Conservation (phyloP, 1,140 invertebrate species). For the Bombus terrestris region DNA sequence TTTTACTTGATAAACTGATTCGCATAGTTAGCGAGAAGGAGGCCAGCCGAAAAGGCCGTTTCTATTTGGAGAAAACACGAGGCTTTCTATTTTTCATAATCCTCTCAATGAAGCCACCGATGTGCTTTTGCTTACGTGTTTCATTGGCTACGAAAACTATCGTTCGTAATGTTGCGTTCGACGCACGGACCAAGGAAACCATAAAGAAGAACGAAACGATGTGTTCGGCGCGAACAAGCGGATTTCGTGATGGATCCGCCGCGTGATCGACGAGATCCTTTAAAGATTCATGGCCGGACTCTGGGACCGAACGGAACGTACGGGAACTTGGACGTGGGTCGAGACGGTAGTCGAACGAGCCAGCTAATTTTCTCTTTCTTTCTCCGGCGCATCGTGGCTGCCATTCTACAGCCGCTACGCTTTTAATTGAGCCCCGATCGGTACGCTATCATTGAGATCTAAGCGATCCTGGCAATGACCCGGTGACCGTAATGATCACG, state of each 20-base stretch:
- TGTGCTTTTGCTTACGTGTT: background rate
- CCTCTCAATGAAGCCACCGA: background rate
- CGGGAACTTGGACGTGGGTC: background rate
- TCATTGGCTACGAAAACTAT: background rate
- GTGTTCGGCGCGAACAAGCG: background rate
- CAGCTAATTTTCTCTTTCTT: conserved; percentile 53
- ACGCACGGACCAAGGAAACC: background rate
- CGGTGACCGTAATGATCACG: conserved; percentile 69
- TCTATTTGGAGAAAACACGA: conserved; percentile 40
- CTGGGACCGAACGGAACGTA: background rate
- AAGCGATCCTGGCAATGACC: conserved; percentile 71
- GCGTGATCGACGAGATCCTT: conserved; percentile 1
- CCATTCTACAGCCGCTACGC: conserved; percentile 31
- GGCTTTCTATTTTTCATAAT: conserved; percentile 41
- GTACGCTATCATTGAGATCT: conserved; percentile 63
- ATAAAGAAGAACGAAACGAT: background rate
- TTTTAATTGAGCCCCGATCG: conserved; percentile 66
- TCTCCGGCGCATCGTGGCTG: background rate
- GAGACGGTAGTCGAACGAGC: background rate
- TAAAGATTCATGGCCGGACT: conserved; percentile 8
- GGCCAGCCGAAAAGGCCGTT: conserved; percentile 7
- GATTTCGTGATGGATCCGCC: background rate
- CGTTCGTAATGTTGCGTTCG: background rate
- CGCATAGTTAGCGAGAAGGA: background rate
- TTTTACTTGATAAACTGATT: conserved; percentile 5